A percentile compares a stretch with the other conserved stretches of the same genome.
These are phyloP conservation scores for Saxidomus purpurata DNA, from an alignment of 1,140 invertebrate genomes.

Conservation along the genomic window DNA sequence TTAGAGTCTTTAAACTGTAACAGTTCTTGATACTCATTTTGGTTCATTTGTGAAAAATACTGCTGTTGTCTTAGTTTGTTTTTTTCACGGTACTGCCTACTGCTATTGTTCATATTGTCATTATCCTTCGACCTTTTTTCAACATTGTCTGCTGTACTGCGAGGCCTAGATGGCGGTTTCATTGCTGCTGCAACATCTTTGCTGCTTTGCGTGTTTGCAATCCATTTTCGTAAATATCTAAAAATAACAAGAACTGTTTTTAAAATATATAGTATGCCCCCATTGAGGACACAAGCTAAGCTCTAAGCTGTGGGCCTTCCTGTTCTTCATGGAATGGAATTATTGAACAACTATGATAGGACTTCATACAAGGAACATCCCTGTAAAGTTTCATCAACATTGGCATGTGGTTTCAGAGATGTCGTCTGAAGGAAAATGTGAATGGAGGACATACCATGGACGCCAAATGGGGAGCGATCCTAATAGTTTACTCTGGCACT, in stretches of 20 bases:
- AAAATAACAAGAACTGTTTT: neutral
- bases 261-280: too few species aligned
- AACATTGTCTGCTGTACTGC: neutral
- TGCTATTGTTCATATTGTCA: constrained; percentile 40
- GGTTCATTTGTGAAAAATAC: constrained; percentile 73
- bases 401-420: too few species aligned
- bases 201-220: neutral
- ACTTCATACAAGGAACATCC: too few species aligned
- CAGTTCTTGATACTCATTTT: constrained; percentile 75
- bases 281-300: neutral
- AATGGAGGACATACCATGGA: too few species aligned
- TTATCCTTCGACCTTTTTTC: constrained; percentile 19
- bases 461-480: too few species aligned
- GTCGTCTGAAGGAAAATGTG: too few species aligned
- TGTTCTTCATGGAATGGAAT: too few species aligned
- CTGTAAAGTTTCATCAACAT: too few species aligned
- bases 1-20: constrained; percentile 65
- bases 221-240: constrained; percentile 51
- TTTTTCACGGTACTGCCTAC: constrained; percentile 62
- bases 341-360: too few species aligned
- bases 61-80: constrained; percentile 73
- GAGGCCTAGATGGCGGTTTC: constrained; percentile 14
- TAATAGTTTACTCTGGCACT: too few species aligned
- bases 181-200: neutral
- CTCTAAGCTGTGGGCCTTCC: too few species aligned